Base-by-base conservation (phyloP, 2,113 vertebrate species). In the Tenrec ecaudatus region DNA sequence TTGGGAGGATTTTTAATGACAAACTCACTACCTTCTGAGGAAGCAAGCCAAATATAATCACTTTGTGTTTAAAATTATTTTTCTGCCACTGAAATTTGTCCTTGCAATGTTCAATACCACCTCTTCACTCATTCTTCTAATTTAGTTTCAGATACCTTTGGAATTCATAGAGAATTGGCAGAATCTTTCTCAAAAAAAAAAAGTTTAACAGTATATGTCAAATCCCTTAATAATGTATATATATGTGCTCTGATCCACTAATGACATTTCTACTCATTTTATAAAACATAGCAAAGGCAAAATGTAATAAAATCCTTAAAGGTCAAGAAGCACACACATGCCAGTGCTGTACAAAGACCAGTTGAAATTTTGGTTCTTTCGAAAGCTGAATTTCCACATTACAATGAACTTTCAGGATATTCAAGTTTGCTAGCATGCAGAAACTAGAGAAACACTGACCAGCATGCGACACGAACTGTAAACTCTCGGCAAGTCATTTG, bases 301-400 rank as follows among this genome's bases (percentile, higher is more conserved):
- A 82, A 53, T 2, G 27, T 88, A 57, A 40, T 82, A 82, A 68
- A 75, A 86, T 84, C 68, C n/a, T 91, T 71, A 58, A 90, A 60
- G 40, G 43, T 38, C 71, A 83, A 86, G 76, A 47, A n/a, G 57
- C 31, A 29, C 29, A 69, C 40, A 62, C 14, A 86, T 16, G n/a
- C 22, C 27, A 77, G 4, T 64, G 33, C n/a, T 85, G 1, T 22
- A 57, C 53, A 69, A 88, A 94, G 57, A 23, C 17, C 69, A 78
- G 22, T 23, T 7, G 90, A 53, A 83, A 8, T 69, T 4, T 38
- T 57, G 12, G 11, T 43, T 92, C 69, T 36, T 53, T 17, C 29
- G 19, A 36, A 53, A 73, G 68, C 60, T 88, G 64, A 91, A 79
- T 86, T 10, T 68, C 11, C 15, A 53, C 15, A 29, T 76, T 43